Conservation (phyloP, 2,888 invertebrate species). For the Ectobius pallidus region DNA sequence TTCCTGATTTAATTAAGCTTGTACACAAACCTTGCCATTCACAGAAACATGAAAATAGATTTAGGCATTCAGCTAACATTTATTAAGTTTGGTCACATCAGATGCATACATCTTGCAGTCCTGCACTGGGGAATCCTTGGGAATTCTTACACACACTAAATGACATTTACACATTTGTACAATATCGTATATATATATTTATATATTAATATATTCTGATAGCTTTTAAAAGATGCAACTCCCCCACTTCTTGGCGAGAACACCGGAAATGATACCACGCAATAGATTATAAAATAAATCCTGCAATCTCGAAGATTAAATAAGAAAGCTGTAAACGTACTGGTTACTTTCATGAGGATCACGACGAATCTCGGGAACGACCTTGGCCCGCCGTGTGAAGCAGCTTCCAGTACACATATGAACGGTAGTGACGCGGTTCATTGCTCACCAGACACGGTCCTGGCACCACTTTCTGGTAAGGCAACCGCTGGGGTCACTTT, state of each 20-base stretch:
- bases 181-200: constrained; percentile 34
- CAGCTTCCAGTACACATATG: constrained; percentile 40
- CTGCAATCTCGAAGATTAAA: constrained; percentile 31
- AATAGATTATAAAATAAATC: constrained; percentile 32
- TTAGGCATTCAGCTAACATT: neutral
- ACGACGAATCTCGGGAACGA: constrained; percentile 31
- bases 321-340: constrained; percentile 35
- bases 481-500: constrained; percentile 55
- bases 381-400: constrained; percentile 30
- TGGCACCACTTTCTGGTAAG: constrained; percentile 35
- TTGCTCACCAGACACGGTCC: constrained; percentile 34
- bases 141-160: constrained; percentile 31
- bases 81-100: constrained; percentile 30
- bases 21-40: neutral
- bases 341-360: constrained; percentile 33
- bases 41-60: constrained; percentile 16
- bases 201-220: constrained; percentile 36
- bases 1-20: neutral
- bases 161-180: constrained; percentile 41
- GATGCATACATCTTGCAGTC: constrained; percentile 22
- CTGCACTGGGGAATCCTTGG: constrained; percentile 15
- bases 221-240: constrained; percentile 35
- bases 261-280: constrained; percentile 30
- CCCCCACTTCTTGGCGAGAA: constrained; percentile 29
- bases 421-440: constrained; percentile 35